A percentile compares a stretch with the other conserved stretches of the same genome.
These are phyloP conservation scores for Apteryx owenii DNA, from an alignment of 2,113 vertebrate genomes.

Conservation along the genomic window DNA sequence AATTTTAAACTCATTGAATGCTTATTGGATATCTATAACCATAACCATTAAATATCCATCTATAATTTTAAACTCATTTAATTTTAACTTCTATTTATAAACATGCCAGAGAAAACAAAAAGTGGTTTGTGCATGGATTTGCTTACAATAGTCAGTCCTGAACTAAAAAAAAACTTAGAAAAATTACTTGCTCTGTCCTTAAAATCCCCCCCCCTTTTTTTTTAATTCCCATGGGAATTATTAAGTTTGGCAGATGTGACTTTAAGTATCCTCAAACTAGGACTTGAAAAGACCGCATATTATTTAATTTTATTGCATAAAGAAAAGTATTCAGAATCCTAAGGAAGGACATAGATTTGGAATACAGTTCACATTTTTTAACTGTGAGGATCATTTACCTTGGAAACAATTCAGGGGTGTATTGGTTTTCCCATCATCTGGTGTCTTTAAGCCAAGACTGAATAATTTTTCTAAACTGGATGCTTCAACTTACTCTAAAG, in stretches of 20 bases:
- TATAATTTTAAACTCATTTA: neutral
- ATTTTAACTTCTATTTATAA: neutral
- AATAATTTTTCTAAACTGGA: neutral
- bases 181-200: neutral
- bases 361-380: neutral
- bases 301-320: neutral
- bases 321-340: neutral
- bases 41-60: neutral
- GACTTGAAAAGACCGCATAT: neutral
- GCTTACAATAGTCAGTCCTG: neutral
- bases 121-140: neutral
- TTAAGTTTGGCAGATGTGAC: neutral
- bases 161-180: neutral
- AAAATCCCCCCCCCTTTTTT: neutral
- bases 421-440: neutral
- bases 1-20: neutral
- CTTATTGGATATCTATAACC: too few relatives aligned
- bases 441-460: neutral
- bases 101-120: neutral
- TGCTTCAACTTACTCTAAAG: neutral
- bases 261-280: neutral
- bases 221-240: neutral
- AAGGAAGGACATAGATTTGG: neutral
- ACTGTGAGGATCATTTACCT: neutral
- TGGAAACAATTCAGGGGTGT: neutral